These are phyloP conservation scores for Serranus cabrilla DNA, from an alignment of 2,797 vertebrate genomes.

Conservation along the genomic window DNA sequence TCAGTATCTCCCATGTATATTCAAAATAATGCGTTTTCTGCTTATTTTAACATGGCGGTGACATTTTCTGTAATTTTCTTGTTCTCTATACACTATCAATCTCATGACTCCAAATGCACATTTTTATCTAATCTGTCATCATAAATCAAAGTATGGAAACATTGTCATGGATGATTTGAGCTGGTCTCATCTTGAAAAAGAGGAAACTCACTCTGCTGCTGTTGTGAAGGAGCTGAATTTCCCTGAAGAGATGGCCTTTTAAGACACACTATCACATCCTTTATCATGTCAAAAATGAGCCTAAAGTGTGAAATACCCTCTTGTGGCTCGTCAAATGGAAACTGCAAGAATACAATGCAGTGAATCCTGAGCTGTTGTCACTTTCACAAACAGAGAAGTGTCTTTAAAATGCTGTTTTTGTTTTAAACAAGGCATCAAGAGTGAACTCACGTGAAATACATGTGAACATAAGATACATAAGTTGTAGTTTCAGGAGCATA, in stretches of 20 bases:
- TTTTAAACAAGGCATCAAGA: background rate
- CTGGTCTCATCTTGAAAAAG: slow-evolving; percentile 50
- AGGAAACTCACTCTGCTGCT: slow-evolving; percentile 59
- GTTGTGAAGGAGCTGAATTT: slow-evolving; percentile 39
- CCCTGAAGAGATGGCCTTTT: slow-evolving; percentile 8
- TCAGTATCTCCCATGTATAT: background rate
- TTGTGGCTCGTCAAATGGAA: background rate
- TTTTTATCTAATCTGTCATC: background rate
- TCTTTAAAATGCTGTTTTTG: background rate
- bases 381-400: background rate
- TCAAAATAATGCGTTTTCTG: background rate
- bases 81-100: rapidly evolving
- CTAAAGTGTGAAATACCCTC: background rate
- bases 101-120: background rate
- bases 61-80: background rate
- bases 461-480: background rate
- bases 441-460: background rate
- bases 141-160: slow-evolving; percentile 16
- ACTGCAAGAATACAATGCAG: background rate
- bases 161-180: background rate
- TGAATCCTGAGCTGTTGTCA: background rate
- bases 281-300: slow-evolving; percentile 7
- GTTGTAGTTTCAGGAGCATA: background rate
- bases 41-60: background rate
- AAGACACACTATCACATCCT: background rate